These are phyloP conservation scores for Probosciger aterrimus DNA, from an alignment of 2,113 vertebrate species.

Conservation along the genomic window DNA sequence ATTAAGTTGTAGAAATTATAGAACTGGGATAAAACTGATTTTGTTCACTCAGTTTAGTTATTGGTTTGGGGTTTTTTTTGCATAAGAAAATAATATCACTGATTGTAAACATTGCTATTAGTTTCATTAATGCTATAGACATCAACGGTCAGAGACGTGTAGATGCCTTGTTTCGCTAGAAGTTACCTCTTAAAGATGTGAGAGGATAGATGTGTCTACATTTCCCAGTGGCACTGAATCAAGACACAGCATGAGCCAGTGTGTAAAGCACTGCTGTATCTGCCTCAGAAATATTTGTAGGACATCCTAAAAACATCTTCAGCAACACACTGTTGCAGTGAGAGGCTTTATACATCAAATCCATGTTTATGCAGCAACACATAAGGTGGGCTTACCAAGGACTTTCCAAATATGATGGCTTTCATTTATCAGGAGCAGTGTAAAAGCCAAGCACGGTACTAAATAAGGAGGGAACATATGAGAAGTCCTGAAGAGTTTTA, in stretches of 20 bases:
- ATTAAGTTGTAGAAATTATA: background rate
- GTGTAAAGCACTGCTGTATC: background rate
- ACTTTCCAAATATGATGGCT: background rate
- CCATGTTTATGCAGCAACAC: conserved; percentile 1
- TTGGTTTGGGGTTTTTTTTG: conserved; percentile 30
- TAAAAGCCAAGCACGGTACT: conserved; percentile 36
- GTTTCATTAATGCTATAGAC: background rate
- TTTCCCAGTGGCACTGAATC: background rate
- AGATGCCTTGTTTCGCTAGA: background rate
- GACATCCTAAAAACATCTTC: conserved; percentile 33
- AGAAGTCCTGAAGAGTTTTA: background rate
- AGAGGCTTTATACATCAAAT: conserved; percentile 35
- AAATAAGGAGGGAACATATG: conserved; percentile 7
- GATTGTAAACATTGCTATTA: background rate
- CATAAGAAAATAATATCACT: background rate
- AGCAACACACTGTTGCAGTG: background rate
- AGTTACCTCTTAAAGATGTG: background rate
- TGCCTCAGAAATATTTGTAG: conserved; percentile 43
- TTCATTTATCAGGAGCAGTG: background rate
- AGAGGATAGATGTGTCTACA: background rate
- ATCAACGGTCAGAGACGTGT: background rate
- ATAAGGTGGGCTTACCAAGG: background rate
- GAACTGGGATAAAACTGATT: background rate
- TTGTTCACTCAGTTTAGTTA: background rate
- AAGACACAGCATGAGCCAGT: conserved; percentile 3